Percentiles rank a stretch among this genome's conserved stretches.
These are phyloP conservation scores for Sinelater perroti DNA, from an alignment of 2,888 invertebrate genomes.

Conservation along the genomic window DNA sequence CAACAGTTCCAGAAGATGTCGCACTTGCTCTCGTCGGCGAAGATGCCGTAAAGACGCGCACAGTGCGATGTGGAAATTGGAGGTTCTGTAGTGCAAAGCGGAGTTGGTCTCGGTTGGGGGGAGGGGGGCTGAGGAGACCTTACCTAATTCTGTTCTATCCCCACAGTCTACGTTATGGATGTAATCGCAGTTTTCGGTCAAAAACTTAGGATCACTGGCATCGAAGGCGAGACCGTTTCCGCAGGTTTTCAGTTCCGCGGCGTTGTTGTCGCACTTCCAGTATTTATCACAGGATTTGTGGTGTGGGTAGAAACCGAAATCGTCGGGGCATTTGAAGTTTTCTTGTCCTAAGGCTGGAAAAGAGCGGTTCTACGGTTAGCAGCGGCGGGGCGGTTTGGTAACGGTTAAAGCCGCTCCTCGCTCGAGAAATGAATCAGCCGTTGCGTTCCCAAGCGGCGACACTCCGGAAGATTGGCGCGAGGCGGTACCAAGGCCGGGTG, in stretches of 20 bases:
- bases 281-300: conserved; percentile 91
- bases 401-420: conserved; percentile 7
- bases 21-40: conserved; percentile 86
- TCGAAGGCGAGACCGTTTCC: conserved; percentile 95
- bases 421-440: conserved; percentile 9
- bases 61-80: conserved; percentile 87
- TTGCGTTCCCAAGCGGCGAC: not conserved
- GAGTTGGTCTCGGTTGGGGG: not conserved
- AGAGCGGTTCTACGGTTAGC: too few species aligned
- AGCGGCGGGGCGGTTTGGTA: too few species aligned
- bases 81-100: conserved; percentile 68
- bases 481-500: conserved; percentile 27
- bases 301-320: conserved; percentile 94
- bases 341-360: conserved; percentile 78
- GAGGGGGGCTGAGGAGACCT: conserved; percentile 42
- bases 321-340: conserved; percentile 91
- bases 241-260: conserved; percentile 88
- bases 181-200: conserved; percentile 95
- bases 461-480: conserved; percentile 15
- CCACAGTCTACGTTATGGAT: conserved; percentile 94
- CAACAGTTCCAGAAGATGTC: conserved; percentile 97
- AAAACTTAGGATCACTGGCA: conserved; percentile 85
- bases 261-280: conserved; percentile 93
- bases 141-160: conserved; percentile 85
- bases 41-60: conserved; percentile 88